Evolutionary conservation across 2,888 invertebrate genomes (phyloP), one percentile per base, ranked within the genome.

Genomic region (Saturnia pavonia): DNA sequence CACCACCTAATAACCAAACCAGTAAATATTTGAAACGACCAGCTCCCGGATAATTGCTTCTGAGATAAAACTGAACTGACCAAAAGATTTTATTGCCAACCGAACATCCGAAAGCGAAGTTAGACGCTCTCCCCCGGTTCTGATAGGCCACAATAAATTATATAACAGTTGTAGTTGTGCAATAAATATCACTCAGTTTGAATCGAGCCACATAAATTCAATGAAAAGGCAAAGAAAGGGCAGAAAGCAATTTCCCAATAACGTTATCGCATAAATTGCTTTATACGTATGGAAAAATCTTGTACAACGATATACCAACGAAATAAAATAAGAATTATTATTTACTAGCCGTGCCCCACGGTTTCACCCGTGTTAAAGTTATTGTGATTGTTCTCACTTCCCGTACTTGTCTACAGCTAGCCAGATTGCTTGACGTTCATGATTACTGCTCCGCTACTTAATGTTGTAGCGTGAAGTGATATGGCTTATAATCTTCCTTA

Each of bases 241-340:
- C 87, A 90, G 85, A 90, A 91, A 89, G 88, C 92, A 91, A 91
- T 92, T 91, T 91, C 83, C 89, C 80, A 75, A 75, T 78, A 83
- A 83, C 90, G 91, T 89, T 92, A 91, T 91, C 91, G 85, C 88
- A 90, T 90, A 92, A 91, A 92, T 92, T 91, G 91, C 85, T 88
- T 89, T 87, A 85, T 84, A 86, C 89, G 88, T 91, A 91, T 91
- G 91, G 89, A 89, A 90, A 91, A 91, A 89, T 88, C 88, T 85
- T 85, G 85, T 89, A 88, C 86, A 88, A 88, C 87, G 88, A 60
- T 60, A 60, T 27, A 89, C 87, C 88, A 82, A 82, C 78, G 82
- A 82, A 86, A 89, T 88, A 87, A 88, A 87, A 75, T 77, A 76
- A 80, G 81, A 86, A 86, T 88, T 84, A 87, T 87, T 85, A 54